Percentiles rank a stretch among this genome's conserved stretches.
Evolutionary conservation across 2,113 vertebrate species (phyloP).

Genomic region (Quiscalus mexicanus): DNA sequence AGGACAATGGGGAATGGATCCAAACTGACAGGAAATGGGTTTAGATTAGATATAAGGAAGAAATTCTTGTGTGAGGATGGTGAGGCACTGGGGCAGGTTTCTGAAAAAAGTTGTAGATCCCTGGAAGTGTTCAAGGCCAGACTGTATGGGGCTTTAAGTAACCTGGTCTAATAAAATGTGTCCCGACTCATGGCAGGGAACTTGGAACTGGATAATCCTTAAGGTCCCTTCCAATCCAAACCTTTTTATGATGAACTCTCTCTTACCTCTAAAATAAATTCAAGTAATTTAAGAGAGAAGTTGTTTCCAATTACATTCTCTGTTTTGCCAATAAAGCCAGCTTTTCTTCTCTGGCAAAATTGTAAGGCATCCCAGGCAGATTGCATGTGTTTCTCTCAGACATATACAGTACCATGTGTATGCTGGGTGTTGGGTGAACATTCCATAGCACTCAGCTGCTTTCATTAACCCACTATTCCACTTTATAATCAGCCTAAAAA

Average conservation of each 20-base stretch:
- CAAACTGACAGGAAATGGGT: background rate
- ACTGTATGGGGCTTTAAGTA: background rate
- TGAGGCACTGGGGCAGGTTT: background rate
- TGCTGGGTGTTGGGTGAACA: background rate
- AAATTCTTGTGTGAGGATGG: background rate
- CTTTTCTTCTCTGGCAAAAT: background rate
- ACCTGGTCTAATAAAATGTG: background rate
- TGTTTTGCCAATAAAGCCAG: conserved; percentile 2
- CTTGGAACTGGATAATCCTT: background rate
- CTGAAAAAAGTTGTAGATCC: background rate
- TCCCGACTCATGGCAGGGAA: background rate
- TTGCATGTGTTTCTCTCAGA: background rate
- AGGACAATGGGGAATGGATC: background rate
- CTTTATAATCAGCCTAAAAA: conserved; percentile 20
- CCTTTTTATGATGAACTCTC: background rate
- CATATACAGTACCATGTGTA: background rate
- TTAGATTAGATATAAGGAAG: background rate
- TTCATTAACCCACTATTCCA: conserved; percentile 15
- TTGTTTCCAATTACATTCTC: background rate
- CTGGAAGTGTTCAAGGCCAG: background rate
- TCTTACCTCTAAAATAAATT: background rate
- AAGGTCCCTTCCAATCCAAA: background rate
- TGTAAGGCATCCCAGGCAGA: background rate
- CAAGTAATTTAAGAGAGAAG: background rate
- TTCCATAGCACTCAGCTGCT: background rate